A percentile compares a stretch with the other conserved stretches of the same genome.
Conservation (phyloP, 2,888 invertebrate species). For the Tillus elongatus region DNA sequence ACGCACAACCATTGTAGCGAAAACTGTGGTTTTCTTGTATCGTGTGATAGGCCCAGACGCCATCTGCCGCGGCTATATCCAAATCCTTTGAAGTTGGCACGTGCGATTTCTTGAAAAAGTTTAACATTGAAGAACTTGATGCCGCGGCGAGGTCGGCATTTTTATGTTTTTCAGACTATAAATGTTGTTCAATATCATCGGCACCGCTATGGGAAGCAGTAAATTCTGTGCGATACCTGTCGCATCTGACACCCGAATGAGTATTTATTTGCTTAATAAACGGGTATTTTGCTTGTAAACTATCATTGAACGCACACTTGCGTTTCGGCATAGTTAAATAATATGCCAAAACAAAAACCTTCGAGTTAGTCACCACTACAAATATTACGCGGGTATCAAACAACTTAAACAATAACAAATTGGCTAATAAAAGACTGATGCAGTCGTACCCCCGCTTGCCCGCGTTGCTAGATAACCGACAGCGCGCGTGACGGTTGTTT, state of each 20-base stretch:
- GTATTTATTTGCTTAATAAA: too few species aligned
- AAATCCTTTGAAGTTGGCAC: slow-evolving; percentile 22
- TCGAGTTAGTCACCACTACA: too few species aligned
- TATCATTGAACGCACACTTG: too few species aligned
- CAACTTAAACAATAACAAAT: too few species aligned
- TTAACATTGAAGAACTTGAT: slow-evolving; percentile 21
- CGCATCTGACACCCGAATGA: slow-evolving; percentile 12
- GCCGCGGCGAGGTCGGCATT: slow-evolving; percentile 23
- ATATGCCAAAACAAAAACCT: too few species aligned
- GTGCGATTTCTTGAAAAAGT: slow-evolving; percentile 20
- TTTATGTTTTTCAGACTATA: slow-evolving; percentile 25
- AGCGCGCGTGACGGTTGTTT: too few species aligned
- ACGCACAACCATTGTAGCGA: slow-evolving; percentile 23
- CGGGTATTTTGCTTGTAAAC: too few species aligned
- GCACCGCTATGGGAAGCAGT: slow-evolving; percentile 19
- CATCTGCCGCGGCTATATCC: slow-evolving; percentile 21
- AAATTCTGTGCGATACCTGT: slow-evolving; percentile 24
- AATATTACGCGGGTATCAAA: too few species aligned
- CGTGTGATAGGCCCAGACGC: slow-evolving; percentile 22
- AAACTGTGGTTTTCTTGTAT: slow-evolving; percentile 25
- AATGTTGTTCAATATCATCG: slow-evolving; percentile 23
- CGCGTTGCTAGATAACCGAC: too few species aligned
- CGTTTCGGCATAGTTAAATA: too few species aligned
- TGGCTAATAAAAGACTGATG: too few species aligned
- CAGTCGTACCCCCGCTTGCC: too few species aligned